These are phyloP conservation scores for Columba guinea DNA, from an alignment of 2,797 vertebrate species.

Conservation along the genomic window DNA sequence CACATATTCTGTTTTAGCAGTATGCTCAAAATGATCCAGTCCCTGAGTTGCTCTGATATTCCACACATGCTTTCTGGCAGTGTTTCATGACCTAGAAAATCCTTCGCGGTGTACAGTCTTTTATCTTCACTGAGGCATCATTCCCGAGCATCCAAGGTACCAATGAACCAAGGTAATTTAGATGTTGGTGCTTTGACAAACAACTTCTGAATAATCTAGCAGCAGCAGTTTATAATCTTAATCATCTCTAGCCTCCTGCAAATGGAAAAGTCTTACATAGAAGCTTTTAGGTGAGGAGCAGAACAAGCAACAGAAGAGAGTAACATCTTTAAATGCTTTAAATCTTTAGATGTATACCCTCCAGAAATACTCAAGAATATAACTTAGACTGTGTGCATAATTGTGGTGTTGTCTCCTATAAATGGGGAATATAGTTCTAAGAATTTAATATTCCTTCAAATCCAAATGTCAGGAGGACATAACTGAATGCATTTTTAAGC, in stretches of 20 bases:
- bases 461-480: not conserved
- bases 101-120: conserved; percentile 28
- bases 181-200: conserved; percentile 37
- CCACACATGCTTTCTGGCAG: not conserved
- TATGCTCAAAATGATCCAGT: not conserved
- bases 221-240: not conserved
- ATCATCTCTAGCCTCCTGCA: not conserved
- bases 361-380: conserved; percentile 43
- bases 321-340: not conserved
- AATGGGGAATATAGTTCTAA: not conserved
- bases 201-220: not conserved
- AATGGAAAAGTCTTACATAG: not conserved
- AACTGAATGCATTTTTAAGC: not conserved
- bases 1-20: not conserved
- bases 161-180: conserved; percentile 61
- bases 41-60: not conserved
- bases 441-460: not conserved
- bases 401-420: not conserved
- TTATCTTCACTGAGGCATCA: not conserved
- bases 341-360: not conserved
- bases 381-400: conserved; percentile 1
- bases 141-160: conserved; percentile 60
- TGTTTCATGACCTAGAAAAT: conserved; percentile 34
- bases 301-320: not conserved
- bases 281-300: not conserved